A percentile compares a stretch with the other conserved stretches of the same genome.
Conservation (phyloP, 1,140 invertebrate species). For the Rhopalosiphum maidis region DNA sequence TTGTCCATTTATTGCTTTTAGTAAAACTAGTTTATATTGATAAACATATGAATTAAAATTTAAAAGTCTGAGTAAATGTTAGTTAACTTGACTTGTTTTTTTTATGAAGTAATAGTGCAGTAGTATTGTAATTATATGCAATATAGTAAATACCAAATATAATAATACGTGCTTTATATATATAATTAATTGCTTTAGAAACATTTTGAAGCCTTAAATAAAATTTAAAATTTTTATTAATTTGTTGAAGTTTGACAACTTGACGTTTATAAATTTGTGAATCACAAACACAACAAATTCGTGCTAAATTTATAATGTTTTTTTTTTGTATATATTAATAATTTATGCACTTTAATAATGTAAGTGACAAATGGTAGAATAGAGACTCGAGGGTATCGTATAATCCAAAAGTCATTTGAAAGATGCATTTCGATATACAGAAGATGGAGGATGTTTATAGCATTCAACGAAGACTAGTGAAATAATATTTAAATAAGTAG, state of each 20-base stretch:
- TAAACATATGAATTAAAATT: too few species aligned
- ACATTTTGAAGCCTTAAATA: background rate
- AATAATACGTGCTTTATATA: too few species aligned
- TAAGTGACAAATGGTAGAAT: background rate
- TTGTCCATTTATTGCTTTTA: too few species aligned
- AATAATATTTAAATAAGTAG: conserved; percentile 35
- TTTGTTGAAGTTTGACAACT: background rate
- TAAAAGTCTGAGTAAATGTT: too few species aligned
- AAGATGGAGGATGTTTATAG: background rate
- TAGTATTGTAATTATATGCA: too few species aligned
- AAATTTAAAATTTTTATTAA: background rate
- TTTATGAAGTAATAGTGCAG: background rate
- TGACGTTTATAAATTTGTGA: background rate
- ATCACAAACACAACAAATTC: background rate
- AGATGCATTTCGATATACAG: background rate
- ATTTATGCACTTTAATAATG: background rate
- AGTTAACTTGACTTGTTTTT: background rate
- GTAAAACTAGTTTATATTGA: too few species aligned
- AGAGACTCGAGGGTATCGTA: background rate
- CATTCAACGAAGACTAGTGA: background rate
- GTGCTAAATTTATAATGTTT: background rate
- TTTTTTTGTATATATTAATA: background rate
- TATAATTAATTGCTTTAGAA: background rate
- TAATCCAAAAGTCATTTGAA: conserved; percentile 26
- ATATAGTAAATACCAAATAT: too few species aligned